Conservation (phyloP, 2,113 vertebrate species). For the Lutjanus erythropterus region DNA sequence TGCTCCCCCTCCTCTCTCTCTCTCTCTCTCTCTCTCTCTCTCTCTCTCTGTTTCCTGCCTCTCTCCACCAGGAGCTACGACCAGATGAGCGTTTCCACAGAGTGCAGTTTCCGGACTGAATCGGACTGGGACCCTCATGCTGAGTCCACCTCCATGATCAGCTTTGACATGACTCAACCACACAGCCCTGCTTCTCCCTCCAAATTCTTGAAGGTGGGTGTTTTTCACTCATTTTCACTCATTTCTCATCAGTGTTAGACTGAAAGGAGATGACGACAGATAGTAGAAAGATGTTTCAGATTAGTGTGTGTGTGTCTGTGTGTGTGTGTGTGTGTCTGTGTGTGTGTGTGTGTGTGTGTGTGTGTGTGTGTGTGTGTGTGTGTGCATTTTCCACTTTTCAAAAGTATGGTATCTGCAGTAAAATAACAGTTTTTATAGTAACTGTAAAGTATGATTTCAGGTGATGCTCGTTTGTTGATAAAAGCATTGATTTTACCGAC, state of each 20-base stretch:
- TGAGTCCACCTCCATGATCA: conserved; percentile 69
- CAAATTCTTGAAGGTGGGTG: conserved; percentile 72
- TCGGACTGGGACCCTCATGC: conserved; percentile 56
- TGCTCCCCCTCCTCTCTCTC: background rate
- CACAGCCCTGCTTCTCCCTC: conserved; percentile 48
- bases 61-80: conserved; percentile 74
- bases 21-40: background rate
- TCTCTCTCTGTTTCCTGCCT: conserved; percentile 64
- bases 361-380: background rate
- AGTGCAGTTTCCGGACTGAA: conserved; percentile 68
- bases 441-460: background rate
- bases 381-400: background rate
- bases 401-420: background rate
- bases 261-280: background rate
- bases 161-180: conserved; percentile 70
- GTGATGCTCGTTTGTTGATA: background rate
- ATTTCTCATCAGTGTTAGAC: accelerated
- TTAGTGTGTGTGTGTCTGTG: no score
- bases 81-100: conserved; percentile 80
- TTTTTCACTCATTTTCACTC: background rate
- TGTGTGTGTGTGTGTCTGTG: background rate
- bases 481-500: background rate
- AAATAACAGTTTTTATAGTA: background rate
- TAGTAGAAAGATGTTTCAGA: background rate
- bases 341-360: background rate